Evolutionary conservation across 2,113 vertebrate genomes (phyloP).

Genomic region (Tetrax tetrax): DNA sequence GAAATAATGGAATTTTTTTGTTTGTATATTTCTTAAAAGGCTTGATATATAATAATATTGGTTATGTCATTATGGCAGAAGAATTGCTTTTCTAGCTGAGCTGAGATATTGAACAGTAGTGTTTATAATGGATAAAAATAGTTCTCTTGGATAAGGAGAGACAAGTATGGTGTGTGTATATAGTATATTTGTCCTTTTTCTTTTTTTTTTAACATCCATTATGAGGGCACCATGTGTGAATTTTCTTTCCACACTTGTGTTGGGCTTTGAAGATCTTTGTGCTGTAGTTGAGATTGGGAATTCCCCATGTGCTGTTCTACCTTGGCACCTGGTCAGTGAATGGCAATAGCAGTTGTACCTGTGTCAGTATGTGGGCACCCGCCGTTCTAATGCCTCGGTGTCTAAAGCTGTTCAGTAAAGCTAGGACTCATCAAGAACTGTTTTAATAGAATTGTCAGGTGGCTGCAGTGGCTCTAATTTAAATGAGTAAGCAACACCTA

Average conservation of each 20-base stretch:
- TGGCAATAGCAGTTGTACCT: neutral
- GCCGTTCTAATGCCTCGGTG: neutral
- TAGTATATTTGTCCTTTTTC: neutral
- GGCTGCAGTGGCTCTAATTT: constrained; percentile 43
- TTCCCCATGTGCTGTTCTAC: neutral
- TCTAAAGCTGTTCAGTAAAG: constrained; percentile 36
- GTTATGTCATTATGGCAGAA: constrained; percentile 4
- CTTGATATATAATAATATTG: constrained; percentile 1
- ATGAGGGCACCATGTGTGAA: neutral
- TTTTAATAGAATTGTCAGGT: constrained; percentile 51
- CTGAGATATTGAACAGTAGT: constrained; percentile 17
- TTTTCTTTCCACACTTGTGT: neutral
- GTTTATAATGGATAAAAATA: constrained; percentile 37
- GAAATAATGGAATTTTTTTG: constrained; percentile 14
- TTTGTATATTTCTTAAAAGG: neutral
- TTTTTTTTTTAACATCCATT: neutral
- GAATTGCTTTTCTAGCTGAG: constrained; percentile 26
- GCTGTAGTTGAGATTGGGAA: neutral
- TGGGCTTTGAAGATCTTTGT: neutral
- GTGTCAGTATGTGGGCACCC: neutral
- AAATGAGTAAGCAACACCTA: constrained; percentile 67
- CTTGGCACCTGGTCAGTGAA: neutral
- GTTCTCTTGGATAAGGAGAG: neutral
- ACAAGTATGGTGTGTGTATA: neutral
- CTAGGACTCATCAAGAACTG: constrained; percentile 30